Percentiles rank a stretch among this genome's conserved stretches.
These are phyloP conservation scores for Julus scanicus DNA, from an alignment of 2,888 invertebrate species.

Conservation along the genomic window DNA sequence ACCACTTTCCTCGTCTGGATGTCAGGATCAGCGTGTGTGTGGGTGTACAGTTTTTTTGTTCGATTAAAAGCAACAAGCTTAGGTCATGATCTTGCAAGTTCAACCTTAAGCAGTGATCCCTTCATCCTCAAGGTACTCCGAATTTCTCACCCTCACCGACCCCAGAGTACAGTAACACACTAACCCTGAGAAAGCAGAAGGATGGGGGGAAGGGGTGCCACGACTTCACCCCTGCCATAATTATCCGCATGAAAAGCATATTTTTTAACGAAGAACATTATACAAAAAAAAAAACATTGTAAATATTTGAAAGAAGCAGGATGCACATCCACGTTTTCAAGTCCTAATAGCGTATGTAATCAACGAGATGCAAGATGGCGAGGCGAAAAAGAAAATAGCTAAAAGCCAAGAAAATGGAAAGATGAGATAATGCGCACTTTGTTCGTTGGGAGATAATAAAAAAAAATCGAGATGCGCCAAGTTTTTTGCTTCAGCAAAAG, in stretches of 20 bases:
- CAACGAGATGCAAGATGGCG: not conserved
- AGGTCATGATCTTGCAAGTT: not conserved
- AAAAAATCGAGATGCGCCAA: not conserved
- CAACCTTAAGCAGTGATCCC: not conserved
- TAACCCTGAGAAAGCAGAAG: not conserved
- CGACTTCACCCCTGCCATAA: not conserved
- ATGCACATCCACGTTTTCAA: not conserved
- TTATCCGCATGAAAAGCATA: no score
- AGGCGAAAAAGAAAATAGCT: not conserved
- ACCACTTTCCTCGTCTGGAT: not conserved
- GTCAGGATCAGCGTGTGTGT: not conserved
- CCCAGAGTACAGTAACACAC: not conserved
- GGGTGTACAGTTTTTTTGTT: not conserved
- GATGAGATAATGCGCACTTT: slow-evolving; percentile 1
- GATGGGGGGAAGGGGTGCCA: not conserved
- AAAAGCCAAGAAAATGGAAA: not conserved
- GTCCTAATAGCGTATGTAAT: not conserved
- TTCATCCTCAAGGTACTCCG: not conserved
- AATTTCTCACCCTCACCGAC: not conserved
- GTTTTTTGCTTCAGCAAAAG: not conserved
- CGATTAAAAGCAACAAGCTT: not conserved
- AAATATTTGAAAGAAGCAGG: not conserved
- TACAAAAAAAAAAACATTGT: not conserved
- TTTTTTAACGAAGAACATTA: no score
- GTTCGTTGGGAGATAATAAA: not conserved